phyloP scores from a whole-genome alignment of 2,888 invertebrate genomes.

The Nudaria mundana region DNA sequence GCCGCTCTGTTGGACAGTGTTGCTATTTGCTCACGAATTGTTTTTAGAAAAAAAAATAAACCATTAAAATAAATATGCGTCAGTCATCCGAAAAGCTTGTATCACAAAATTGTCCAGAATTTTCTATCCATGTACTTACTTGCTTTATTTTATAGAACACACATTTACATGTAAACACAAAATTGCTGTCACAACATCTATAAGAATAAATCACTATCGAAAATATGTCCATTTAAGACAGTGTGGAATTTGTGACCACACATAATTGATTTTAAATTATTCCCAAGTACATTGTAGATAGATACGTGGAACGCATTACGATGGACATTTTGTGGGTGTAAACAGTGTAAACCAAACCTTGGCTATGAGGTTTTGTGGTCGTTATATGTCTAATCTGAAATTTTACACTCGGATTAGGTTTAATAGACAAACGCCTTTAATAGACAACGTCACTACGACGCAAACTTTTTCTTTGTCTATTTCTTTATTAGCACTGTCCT shows the following conservation, averaged over 20 bases:
- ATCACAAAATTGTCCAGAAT: not conserved
- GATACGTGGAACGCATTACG: conserved; percentile 48
- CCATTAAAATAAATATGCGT: no score
- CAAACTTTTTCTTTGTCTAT: no score
- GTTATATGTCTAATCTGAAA: conserved; percentile 18
- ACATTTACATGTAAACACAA: not conserved
- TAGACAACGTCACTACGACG: no score
- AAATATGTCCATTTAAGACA: conserved; percentile 26
- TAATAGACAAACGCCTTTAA: no score
- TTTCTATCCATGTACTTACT: not conserved
- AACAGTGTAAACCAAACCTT: conserved; percentile 33
- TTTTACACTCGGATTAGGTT: conserved; percentile 28
- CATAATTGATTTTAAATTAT: conserved; percentile 58
- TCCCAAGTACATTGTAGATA: conserved; percentile 45
- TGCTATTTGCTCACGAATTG: not conserved
- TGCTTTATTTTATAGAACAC: not conserved
- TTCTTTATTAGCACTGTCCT: no score
- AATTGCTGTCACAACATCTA: conserved; percentile 4
- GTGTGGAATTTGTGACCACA: conserved; percentile 44
- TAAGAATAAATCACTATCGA: conserved; percentile 28
- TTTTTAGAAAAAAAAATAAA: not conserved
- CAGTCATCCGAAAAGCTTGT: no score
- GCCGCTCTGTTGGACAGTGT: no score
- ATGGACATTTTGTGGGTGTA: conserved; percentile 41
- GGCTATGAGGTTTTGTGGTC: conserved; percentile 26